phyloP scores from a whole-genome alignment of 2,888 invertebrate genomes.

The Drosophila prostipennis region DNA sequence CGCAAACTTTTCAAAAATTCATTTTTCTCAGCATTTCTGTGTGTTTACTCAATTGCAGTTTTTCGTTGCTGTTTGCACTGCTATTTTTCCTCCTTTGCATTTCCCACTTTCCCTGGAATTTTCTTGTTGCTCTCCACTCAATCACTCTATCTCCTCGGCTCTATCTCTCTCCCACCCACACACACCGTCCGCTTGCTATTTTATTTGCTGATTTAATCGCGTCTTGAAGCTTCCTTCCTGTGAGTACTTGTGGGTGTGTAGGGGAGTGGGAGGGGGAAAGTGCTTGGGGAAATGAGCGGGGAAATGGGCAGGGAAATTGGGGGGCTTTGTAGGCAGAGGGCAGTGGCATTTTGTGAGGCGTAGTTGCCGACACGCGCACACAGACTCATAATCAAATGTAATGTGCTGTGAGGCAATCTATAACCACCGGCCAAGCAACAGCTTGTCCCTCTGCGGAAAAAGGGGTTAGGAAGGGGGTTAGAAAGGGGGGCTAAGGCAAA shows the following conservation, averaged over 20 bases:
- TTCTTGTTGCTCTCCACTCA: constrained; percentile 68
- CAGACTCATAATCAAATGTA: constrained; percentile 73
- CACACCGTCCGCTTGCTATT: constrained; percentile 65
- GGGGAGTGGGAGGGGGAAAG: background rate
- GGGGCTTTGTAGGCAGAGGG: constrained; percentile 10
- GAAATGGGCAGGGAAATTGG: constrained; percentile 18
- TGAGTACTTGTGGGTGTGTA: constrained; percentile 57
- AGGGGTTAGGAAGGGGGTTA: background rate
- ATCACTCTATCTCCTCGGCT: constrained; percentile 23
- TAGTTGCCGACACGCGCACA: constrained; percentile 54
- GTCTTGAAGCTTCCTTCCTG: constrained; percentile 80
- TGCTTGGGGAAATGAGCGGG: background rate
- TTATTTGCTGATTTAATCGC: constrained; percentile 79
- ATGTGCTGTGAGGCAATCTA: constrained; percentile 75
- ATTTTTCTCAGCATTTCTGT: constrained; percentile 54
- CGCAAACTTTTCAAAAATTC: constrained; percentile 63
- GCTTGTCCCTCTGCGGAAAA: constrained; percentile 24
- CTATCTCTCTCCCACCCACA: constrained; percentile 20
- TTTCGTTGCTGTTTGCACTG: constrained; percentile 22
- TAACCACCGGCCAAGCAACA: constrained; percentile 64
- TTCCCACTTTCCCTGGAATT: constrained; percentile 47
- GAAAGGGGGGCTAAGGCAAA: background rate
- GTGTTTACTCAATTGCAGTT: constrained; percentile 30
- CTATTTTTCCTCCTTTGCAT: constrained; percentile 56
- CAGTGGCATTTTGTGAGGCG: constrained; percentile 64